Percentiles rank a stretch among this genome's conserved stretches.
These are phyloP conservation scores for Ascidia mentula DNA, from an alignment of 23 tunicate species.

Conservation along the genomic window DNA sequence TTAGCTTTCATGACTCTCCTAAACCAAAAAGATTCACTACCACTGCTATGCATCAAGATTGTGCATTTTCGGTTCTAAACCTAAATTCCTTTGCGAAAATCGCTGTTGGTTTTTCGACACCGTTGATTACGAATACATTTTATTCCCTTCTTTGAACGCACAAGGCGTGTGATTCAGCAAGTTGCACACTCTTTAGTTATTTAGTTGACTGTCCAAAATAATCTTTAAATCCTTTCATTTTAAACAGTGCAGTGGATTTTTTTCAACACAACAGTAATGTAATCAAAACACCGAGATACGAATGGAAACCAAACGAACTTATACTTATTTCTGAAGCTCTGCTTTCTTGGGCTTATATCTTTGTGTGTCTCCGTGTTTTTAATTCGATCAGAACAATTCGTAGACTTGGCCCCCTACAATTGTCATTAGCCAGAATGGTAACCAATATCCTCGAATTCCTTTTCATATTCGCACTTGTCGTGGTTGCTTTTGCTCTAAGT, in stretches of 20 bases:
- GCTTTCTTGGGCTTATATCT: constrained; percentile 67
- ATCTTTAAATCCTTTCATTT: too few species aligned
- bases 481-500: constrained; percentile 74
- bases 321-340: constrained; percentile 50
- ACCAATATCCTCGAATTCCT: constrained; percentile 67
- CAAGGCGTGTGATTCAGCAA: too few species aligned
- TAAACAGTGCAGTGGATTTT: not conserved
- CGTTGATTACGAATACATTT: too few species aligned
- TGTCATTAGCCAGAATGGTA: constrained; percentile 72
- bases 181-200: too few species aligned
- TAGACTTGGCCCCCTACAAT: constrained; percentile 74
- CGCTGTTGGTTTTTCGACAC: too few species aligned
- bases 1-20: too few species aligned
- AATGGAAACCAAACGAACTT: constrained; percentile 53
- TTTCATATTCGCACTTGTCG: constrained; percentile 45
- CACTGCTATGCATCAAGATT: too few species aligned
- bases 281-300: constrained; percentile 11
- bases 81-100: too few species aligned
- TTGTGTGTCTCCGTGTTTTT: constrained; percentile 56
- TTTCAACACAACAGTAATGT: not conserved
- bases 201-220: too few species aligned
- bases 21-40: too few species aligned
- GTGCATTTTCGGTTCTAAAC: too few species aligned
- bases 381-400: constrained; percentile 40
- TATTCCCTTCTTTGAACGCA: too few species aligned